A percentile compares a stretch with the other conserved stretches of the same genome.
Conservation (phyloP, 2,888 invertebrate species). For the Drosophila hawaiiensis region DNA sequence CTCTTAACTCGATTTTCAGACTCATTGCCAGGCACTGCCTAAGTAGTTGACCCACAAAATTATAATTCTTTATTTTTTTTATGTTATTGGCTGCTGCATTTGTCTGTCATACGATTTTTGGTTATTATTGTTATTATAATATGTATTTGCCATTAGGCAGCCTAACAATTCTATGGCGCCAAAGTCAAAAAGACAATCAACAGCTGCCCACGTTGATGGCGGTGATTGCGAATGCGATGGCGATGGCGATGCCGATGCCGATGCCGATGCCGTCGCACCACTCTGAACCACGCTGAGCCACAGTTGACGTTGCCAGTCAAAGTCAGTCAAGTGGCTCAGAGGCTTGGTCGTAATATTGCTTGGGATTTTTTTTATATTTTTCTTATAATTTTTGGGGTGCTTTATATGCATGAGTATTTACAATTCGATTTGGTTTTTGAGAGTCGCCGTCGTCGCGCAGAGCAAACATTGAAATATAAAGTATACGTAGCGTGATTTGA, state of each 20-base stretch:
- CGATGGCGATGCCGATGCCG: conserved; percentile 8
- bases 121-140: conserved; percentile 28
- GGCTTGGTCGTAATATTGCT: conserved; percentile 70
- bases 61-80: conserved; percentile 33
- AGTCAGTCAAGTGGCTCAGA: conserved; percentile 78
- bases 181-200: conserved; percentile 80
- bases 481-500: conserved; percentile 67
- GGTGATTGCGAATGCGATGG: conserved; percentile 49
- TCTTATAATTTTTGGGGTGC: background rate
- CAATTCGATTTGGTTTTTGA: conserved; percentile 73
- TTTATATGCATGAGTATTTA: conserved; percentile 54
- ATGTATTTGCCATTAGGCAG: conserved; percentile 63
- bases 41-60: conserved; percentile 73
- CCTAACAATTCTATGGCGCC: conserved; percentile 68
- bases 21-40: conserved; percentile 41
- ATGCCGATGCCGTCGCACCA: conserved; percentile 22
- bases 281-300: conserved; percentile 37
- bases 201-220: conserved; percentile 78
- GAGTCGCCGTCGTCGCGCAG: conserved; percentile 34
- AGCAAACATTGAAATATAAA: conserved; percentile 66
- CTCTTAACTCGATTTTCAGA: conserved; percentile 18
- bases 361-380: conserved; percentile 19
- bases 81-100: conserved; percentile 33
- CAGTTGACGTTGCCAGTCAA: conserved; percentile 30
- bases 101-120: conserved; percentile 41